These are phyloP conservation scores for Hydropotes inermis DNA, from an alignment of 2,113 vertebrate species.

Conservation along the genomic window DNA sequence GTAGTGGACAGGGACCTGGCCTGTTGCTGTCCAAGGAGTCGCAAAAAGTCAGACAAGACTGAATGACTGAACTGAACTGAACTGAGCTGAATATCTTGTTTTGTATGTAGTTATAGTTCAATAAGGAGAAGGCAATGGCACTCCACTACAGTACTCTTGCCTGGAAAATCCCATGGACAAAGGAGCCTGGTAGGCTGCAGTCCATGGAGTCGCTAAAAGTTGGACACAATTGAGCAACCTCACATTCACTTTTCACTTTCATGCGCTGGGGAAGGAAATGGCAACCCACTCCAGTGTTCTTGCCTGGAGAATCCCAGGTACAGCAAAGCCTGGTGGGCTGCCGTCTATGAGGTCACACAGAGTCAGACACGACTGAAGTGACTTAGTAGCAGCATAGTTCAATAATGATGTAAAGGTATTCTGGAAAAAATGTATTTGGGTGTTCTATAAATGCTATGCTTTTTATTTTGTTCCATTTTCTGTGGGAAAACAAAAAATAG, in stretches of 20 bases:
- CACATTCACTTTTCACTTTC: too few species aligned
- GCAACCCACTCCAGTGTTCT: too few species aligned
- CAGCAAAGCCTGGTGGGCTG: too few species aligned
- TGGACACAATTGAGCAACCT: too few species aligned
- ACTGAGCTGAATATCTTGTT: background rate
- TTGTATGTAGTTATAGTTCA: background rate
- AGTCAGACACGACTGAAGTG: too few species aligned
- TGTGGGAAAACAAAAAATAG: background rate
- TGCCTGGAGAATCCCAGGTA: too few species aligned
- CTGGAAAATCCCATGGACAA: too few species aligned
- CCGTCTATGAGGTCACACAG: too few species aligned
- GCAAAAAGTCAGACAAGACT: fast-evolving
- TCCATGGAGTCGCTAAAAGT: too few species aligned
- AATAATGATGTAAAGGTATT: background rate
- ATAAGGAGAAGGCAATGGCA: background rate
- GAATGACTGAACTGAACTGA: background rate
- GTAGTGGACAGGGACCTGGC: background rate
- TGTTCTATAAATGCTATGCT: background rate
- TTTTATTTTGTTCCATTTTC: background rate
- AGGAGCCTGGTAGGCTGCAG: too few species aligned
- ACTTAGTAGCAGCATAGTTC: background rate
- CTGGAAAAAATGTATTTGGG: background rate
- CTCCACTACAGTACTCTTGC: too few species aligned
- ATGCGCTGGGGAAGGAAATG: too few species aligned
- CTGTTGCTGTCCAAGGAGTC: background rate